Evolutionary conservation across 35 echinoderm and acorn worm species (phyloP).

Genomic region (Holothuria glaberrima): DNA sequence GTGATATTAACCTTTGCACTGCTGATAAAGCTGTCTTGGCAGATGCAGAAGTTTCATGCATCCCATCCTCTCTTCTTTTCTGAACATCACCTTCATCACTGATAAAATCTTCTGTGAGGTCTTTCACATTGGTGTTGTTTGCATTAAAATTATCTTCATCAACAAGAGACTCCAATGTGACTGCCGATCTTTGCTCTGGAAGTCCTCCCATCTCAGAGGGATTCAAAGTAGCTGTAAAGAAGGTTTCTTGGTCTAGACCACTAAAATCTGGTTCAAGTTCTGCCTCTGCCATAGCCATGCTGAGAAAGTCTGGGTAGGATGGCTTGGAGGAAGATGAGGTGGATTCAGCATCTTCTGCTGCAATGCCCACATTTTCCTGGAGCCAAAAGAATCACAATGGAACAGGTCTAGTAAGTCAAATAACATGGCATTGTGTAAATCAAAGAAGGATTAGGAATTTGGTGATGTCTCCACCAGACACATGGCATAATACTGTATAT

Average conservation of each 20-base stretch:
- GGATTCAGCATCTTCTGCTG: neutral
- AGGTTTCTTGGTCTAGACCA: conserved; percentile 12
- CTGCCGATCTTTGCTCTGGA: conserved; percentile 3
- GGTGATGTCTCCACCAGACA: no score
- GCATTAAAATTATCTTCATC: conserved; percentile 4
- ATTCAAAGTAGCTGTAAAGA: conserved; percentile 8
- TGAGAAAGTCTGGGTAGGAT: conserved; percentile 46
- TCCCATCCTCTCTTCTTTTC: neutral
- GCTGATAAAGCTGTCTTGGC: conserved; percentile 25
- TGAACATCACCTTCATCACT: neutral
- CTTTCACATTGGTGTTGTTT: neutral
- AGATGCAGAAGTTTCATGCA: conserved; percentile 5
- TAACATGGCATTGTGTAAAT: neutral
- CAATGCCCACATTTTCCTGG: conserved; percentile 21
- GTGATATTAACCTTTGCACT: conserved; percentile 35
- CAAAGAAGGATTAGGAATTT: neutral
- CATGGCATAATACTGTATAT: no score
- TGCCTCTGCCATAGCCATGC: conserved; percentile 63
- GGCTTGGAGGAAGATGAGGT: conserved; percentile 45
- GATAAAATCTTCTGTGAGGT: neutral
- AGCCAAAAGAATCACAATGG: neutral
- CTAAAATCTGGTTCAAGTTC: conserved; percentile 44
- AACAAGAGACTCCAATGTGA: conserved; percentile 19
- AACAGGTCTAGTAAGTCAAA: neutral
- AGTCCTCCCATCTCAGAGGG: conserved; percentile 31